A percentile compares a stretch with the other conserved stretches of the same genome.
Conservation (phyloP, 2,113 vertebrate genomes). For the Pithys albifrons region DNA sequence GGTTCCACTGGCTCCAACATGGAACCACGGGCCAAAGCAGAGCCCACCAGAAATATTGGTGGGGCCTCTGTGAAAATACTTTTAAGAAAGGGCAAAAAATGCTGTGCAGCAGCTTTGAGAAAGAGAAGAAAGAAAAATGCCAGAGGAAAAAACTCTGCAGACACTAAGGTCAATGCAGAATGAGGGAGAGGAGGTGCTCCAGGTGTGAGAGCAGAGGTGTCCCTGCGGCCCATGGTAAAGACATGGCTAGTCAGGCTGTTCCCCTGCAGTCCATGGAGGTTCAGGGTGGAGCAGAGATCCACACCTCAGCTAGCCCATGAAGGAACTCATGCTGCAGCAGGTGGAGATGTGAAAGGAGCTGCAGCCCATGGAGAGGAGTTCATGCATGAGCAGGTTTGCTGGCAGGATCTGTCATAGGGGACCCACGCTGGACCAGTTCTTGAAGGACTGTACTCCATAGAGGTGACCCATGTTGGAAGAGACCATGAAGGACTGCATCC, state of each 20-base stretch:
- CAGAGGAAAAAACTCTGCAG: neutral
- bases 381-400: neutral
- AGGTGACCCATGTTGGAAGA: neutral
- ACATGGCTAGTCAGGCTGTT: neutral
- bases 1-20: neutral
- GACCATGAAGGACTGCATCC: neutral
- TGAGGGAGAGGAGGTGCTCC: neutral
- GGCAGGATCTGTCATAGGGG: neutral
- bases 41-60: neutral
- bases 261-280: fast-evolving
- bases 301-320: neutral
- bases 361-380: neutral
- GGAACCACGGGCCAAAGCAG: neutral
- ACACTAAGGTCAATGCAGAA: neutral
- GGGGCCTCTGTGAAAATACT: neutral
- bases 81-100: neutral
- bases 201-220: neutral
- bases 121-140: neutral
- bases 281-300: neutral
- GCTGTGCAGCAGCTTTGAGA: neutral
- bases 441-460: neutral
- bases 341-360: neutral
- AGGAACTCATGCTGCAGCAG: fast-evolving
- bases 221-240: neutral
- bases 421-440: neutral